Percentiles rank a stretch among this genome's conserved stretches.
phyloP scores from a whole-genome alignment of 2,888 invertebrate species.

The Tribolium freemani region DNA sequence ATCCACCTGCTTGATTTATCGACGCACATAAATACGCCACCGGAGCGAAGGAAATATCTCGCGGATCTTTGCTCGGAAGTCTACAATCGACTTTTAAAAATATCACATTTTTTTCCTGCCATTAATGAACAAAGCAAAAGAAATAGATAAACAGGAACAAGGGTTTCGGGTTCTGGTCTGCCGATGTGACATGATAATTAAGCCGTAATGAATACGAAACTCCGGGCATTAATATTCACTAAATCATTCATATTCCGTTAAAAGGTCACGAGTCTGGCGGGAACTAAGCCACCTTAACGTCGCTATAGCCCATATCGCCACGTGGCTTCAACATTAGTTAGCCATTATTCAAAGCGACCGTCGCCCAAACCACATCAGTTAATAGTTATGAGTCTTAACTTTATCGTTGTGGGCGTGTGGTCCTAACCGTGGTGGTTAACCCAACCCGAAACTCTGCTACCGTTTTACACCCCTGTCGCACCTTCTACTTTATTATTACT shows the following conservation, averaged over 20 bases:
- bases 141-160: no score
- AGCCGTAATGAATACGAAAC: constrained; percentile 46
- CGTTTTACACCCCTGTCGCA: constrained; percentile 3
- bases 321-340: constrained; percentile 60
- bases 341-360: constrained; percentile 61
- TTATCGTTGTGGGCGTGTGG: constrained; percentile 61
- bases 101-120: no score
- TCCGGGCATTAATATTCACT: constrained; percentile 40
- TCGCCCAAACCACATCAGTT: constrained; percentile 59
- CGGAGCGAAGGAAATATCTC: background rate
- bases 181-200: constrained; percentile 23
- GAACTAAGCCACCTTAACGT: constrained; percentile 47
- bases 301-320: constrained; percentile 49
- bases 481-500: background rate
- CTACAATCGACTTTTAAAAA: no score
- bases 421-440: constrained; percentile 48
- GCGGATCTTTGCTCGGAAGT: no score
- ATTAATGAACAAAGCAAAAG: no score
- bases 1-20: constrained; percentile 50
- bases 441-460: constrained; percentile 27
- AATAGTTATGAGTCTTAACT: constrained; percentile 63
- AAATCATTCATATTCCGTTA: constrained; percentile 49
- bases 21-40: constrained; percentile 21
- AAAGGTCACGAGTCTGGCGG: constrained; percentile 44
- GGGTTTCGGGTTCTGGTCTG: background rate